Conservation (phyloP, 1,140 invertebrate genomes). For the Nasonia giraulti region DNA sequence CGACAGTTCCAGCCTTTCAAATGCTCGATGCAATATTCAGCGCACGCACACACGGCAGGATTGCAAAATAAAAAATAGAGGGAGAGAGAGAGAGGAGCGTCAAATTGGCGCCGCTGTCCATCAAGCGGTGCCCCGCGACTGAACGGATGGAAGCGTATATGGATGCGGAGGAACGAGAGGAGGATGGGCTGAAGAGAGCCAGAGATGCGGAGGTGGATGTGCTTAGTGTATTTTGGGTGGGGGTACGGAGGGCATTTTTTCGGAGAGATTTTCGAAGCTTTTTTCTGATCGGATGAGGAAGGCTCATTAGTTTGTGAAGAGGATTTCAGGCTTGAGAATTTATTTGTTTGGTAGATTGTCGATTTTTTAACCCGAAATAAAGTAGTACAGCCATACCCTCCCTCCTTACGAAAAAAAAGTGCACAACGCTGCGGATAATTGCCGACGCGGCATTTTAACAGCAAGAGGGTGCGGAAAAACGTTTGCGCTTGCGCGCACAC, state of each 20-base stretch:
- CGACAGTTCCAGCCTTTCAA: slow-evolving; percentile 65
- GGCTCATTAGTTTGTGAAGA: background rate
- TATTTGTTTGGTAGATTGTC: no score
- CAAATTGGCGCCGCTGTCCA: slow-evolving; percentile 75
- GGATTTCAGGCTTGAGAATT: no score
- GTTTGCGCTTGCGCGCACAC: background rate
- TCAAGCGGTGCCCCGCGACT: slow-evolving; percentile 66
- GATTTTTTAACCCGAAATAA: no score
- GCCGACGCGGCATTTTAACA: no score
- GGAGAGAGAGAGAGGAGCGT: slow-evolving; percentile 65
- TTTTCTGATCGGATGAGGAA: background rate
- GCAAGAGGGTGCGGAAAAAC: slow-evolving; percentile 38
- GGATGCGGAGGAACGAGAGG: slow-evolving; percentile 1
- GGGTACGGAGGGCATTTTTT: background rate
- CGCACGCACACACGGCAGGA: slow-evolving; percentile 48
- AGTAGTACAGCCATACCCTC: no score
- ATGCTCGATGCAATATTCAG: slow-evolving; percentile 74
- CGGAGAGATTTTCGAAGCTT: background rate
- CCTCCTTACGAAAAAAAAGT: no score
- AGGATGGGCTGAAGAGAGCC: slow-evolving; percentile 42
- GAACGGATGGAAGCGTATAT: slow-evolving; percentile 44
- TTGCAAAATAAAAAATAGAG: slow-evolving; percentile 52
- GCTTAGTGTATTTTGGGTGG: background rate
- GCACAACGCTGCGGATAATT: no score
- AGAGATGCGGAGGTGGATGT: slow-evolving; percentile 35